Conservation (phyloP, 2,797 vertebrate genomes). For the Rhabdomys pumilio region DNA sequence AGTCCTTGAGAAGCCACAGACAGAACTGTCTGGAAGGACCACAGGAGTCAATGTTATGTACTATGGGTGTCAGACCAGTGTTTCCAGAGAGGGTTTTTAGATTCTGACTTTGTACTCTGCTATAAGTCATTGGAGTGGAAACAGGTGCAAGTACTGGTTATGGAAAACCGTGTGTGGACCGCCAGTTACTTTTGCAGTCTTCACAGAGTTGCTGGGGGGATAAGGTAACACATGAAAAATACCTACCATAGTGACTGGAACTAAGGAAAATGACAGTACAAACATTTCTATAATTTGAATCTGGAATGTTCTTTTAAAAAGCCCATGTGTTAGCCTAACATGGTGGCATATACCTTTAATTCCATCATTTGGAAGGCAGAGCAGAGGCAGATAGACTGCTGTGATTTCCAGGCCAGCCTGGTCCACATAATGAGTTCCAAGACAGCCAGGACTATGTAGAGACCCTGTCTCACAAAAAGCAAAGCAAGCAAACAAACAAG, state of each 20-base stretch:
- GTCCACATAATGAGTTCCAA: neutral
- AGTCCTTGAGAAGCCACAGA: conserved; percentile 13
- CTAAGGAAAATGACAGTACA: neutral
- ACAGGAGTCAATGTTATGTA: neutral
- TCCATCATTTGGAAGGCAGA: neutral
- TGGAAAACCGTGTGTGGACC: neutral
- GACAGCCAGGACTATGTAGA: neutral
- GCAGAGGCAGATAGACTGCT: neutral
- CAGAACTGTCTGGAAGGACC: neutral
- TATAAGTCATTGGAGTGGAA: neutral
- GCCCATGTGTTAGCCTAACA: neutral
- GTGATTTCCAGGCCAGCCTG: neutral
- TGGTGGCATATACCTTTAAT: neutral
- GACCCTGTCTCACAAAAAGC: neutral
- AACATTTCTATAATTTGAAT: neutral
- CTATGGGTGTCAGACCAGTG: neutral
- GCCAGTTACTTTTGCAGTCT: neutral
- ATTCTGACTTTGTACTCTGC: neutral
- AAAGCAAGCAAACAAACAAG: neutral
- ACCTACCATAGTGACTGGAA: neutral
- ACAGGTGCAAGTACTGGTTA: neutral
- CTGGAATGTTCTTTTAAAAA: neutral
- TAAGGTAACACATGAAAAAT: conserved; percentile 26
- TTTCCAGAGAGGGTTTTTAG: conserved; percentile 4
- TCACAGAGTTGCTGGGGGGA: neutral